A percentile compares a stretch with the other conserved stretches of the same genome.
Conservation (phyloP, 2,113 vertebrate genomes). For the Otis tarda region DNA sequence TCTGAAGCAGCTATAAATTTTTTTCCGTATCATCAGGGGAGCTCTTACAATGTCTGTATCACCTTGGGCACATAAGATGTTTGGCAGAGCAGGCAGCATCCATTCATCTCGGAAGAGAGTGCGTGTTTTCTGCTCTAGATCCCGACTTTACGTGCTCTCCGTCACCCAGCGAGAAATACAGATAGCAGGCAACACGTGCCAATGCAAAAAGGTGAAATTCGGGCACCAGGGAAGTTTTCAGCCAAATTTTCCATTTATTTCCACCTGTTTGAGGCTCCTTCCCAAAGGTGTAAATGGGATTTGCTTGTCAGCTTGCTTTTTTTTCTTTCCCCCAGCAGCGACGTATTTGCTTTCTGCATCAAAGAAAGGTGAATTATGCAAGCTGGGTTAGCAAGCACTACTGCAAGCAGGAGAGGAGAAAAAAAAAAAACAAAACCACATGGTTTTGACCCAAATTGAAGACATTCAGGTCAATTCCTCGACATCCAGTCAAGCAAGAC, state of each 20-base stretch:
- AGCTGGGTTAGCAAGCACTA: not conserved
- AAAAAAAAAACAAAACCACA: not conserved
- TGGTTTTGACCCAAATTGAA: not conserved
- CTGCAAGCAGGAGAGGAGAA: not conserved
- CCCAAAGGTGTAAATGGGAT: conserved; percentile 2
- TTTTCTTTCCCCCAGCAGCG: not conserved
- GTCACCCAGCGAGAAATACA: not conserved
- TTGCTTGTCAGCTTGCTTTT: not conserved
- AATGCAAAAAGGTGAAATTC: not conserved
- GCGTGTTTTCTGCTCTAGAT: not conserved
- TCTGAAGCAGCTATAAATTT: not conserved
- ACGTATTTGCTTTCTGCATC: not conserved
- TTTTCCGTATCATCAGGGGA: not conserved
- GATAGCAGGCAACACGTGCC: not conserved
- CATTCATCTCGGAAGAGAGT: not conserved
- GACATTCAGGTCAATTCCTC: not conserved
- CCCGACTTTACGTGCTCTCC: not conserved
- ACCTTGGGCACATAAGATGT: not conserved
- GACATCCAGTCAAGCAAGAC: not conserved
- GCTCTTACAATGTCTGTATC: conserved; percentile 10
- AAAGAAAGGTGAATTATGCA: not conserved
- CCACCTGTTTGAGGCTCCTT: not conserved
- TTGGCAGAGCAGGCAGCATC: not conserved
- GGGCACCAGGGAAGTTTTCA: not conserved
- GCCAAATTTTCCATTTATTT: not conserved